Evolutionary conservation across 2,888 invertebrate genomes (phyloP).

Genomic region (Lacanobia oleracea): DNA sequence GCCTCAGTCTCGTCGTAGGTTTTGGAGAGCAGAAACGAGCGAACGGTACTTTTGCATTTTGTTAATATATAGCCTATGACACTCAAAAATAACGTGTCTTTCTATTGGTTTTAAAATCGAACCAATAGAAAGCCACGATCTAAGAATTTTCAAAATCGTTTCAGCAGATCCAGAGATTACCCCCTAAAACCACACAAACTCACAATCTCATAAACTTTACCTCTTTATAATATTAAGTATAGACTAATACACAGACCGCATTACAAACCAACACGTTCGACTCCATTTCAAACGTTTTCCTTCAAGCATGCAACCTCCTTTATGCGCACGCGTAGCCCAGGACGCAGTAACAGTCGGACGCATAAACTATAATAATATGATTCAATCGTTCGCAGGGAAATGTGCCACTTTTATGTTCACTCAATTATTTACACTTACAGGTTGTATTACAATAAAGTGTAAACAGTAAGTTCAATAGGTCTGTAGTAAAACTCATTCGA

Average conservation of each 20-base stretch:
- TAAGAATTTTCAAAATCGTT: no score
- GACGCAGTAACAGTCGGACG: constrained; percentile 63
- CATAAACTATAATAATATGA: constrained; percentile 69
- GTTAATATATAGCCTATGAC: no score
- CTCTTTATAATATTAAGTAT: no score
- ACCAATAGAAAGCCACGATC: no score
- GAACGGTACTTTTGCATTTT: no score
- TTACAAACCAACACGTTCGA: background rate
- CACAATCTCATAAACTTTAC: no score
- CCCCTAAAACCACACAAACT: no score
- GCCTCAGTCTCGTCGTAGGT: no score
- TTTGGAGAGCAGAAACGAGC: no score
- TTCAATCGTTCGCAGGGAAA: constrained; percentile 65
- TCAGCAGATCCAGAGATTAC: no score
- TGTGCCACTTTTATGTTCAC: constrained; percentile 49
- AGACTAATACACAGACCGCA: background rate
- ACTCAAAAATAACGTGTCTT: no score
- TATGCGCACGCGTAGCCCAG: constrained; percentile 35
- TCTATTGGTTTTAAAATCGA: no score
- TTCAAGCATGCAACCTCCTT: constrained; percentile 31
- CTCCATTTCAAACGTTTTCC: constrained; percentile 18
- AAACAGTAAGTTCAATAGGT: constrained; percentile 1
- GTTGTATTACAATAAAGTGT: constrained; percentile 5
- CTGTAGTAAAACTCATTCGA: background rate
- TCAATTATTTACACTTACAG: constrained; percentile 11